Base-by-base conservation (phyloP, 2,888 invertebrate species). In the Geotrupes spiniger region DNA sequence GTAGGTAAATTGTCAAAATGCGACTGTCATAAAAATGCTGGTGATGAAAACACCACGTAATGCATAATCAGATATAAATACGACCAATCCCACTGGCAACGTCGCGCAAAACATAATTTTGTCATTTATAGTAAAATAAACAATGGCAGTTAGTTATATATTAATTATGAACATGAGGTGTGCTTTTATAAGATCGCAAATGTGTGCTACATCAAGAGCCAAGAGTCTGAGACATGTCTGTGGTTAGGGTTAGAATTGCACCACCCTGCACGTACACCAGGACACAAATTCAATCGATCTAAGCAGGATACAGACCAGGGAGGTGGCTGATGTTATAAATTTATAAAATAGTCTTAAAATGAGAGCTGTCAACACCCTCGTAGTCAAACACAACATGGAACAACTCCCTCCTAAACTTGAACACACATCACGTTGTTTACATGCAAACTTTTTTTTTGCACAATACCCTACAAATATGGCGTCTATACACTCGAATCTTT, bases 401-500 rank as follows among this genome's bases (percentile, higher is more conserved):
- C 45, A 52, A 50, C 46, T 52, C 51, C 48, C 54, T 46, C 44
- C 41, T 17, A 36, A 39, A 44, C 28, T 28, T 36, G 41, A 28
- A 9, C 42, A 28, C 16, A 36, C 14, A 41, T 25, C 39, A 39
- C 33, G 43, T 45, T 48, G 31, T 48, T 52, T 44, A 38, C 38
- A 48, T 21, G 45, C 39, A 42, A 46, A 46, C 41, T 46, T 50
- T 51, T 68, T 69, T 70, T 68, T 66, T 62, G 63, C 60, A 64
- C 63, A 61, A 67, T 70, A 67, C 63, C 65, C 65, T 67, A 70
- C 72, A 74, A 75, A 75, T 66, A 75, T 75, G 75, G 75, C 75
- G 74, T 70, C 74, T 62, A 56, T 54, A 56, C 57, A 59, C 60
- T 61, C 61, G 57, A 60, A 65, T 60, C 63, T 63, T 63, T 60